phyloP scores from a whole-genome alignment of 1,140 invertebrate species.

The Xylocopa sonorina region DNA sequence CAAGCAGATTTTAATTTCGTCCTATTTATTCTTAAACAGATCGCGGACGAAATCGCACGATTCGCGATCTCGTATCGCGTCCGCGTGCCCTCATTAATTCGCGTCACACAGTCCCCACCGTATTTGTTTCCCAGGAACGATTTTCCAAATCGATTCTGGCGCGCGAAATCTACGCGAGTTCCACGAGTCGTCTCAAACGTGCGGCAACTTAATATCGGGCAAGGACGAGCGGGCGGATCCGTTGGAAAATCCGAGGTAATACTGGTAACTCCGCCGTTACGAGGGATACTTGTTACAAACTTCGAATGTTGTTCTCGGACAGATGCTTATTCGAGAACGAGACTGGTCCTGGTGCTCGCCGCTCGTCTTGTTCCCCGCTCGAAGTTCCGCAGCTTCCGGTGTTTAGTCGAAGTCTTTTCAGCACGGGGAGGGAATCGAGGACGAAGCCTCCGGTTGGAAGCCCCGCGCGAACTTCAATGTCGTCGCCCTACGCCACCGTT shows the following conservation, averaged over 20 bases:
- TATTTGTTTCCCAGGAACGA: too few relatives aligned
- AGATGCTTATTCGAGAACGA: conserved; percentile 48
- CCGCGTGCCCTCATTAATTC: too few relatives aligned
- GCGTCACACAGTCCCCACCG: too few relatives aligned
- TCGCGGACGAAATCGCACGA: too few relatives aligned
- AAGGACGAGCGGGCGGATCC: neutral
- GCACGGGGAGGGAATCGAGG: neutral
- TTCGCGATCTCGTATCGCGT: too few relatives aligned
- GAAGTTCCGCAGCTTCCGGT: conserved; percentile 47
- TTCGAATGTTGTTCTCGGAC: conserved; percentile 49
- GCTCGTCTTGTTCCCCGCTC: conserved; percentile 15
- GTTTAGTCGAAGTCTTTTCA: conserved; percentile 35
- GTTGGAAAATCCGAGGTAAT: conserved; percentile 43
- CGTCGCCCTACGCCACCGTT: too few relatives aligned
- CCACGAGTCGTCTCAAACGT: neutral
- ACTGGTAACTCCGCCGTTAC: conserved; percentile 32
- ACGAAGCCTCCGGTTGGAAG: too few relatives aligned
- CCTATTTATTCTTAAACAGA: too few relatives aligned
- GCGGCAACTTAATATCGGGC: conserved; percentile 26
- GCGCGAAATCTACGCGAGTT: conserved; percentile 3
- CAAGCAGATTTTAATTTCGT: too few relatives aligned
- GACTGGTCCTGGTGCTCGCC: conserved; percentile 2
- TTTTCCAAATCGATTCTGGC: neutral
- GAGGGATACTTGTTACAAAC: conserved; percentile 46
- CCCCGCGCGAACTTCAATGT: neutral